Conservation (phyloP, 2,888 invertebrate species). For the Lasioglossum marginatum region DNA sequence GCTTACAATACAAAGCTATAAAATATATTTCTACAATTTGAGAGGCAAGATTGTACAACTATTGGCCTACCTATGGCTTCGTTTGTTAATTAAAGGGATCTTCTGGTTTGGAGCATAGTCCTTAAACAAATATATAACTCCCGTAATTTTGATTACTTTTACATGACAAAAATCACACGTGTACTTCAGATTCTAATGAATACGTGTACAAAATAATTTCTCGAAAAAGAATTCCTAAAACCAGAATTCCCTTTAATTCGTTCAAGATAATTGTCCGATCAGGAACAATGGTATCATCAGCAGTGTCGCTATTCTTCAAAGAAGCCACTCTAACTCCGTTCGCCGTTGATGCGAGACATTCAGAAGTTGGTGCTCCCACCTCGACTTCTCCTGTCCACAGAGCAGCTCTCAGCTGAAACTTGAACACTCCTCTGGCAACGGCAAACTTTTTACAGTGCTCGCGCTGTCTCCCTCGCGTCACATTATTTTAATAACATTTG, state of each 20-base stretch:
- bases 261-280: neutral
- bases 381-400: neutral
- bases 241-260: neutral
- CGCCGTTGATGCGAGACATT: neutral
- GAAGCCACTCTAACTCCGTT: neutral
- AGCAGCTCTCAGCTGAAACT: slow-evolving; percentile 14
- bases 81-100: neutral
- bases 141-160: neutral
- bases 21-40: neutral
- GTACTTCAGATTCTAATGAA: neutral
- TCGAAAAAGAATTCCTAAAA: neutral
- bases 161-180: neutral
- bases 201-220: neutral
- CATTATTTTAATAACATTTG: slow-evolving; percentile 10
- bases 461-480: neutral
- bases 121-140: neutral
- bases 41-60: neutral
- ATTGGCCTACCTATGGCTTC: neutral
- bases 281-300: neutral
- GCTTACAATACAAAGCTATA: neutral
- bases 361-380: neutral
- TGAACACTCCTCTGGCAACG: neutral
- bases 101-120: neutral
- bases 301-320: neutral
- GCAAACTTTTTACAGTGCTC: neutral